Evolutionary conservation across 2,888 invertebrate genomes (phyloP).

Genomic region (Schizotus pectinicornis): DNA sequence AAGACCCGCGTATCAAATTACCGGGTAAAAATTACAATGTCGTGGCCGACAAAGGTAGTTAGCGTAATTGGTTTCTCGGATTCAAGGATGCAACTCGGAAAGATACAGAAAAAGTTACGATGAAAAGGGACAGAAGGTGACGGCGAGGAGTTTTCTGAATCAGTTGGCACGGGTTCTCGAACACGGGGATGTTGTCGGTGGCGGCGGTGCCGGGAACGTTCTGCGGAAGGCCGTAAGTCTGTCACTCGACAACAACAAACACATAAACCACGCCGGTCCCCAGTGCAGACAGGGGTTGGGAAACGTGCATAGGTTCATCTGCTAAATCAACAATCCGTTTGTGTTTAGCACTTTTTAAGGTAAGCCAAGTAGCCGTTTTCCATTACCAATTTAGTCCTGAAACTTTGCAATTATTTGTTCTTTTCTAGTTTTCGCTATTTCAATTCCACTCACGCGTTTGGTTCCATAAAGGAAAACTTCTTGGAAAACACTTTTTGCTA

Average conservation of each 20-base stretch:
- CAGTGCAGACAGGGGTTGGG: constrained; percentile 17
- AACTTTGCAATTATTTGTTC: too few species aligned
- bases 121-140: neutral
- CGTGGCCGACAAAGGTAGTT: constrained; percentile 5
- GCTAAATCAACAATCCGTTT: neutral
- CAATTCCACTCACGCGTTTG: too few species aligned
- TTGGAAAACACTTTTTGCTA: too few species aligned
- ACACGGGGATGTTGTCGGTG: constrained; percentile 2
- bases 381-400: too few species aligned
- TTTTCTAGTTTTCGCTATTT: too few species aligned
- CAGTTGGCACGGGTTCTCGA: too few species aligned
- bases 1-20: neutral
- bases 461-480: too few species aligned
- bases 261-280: constrained; percentile 22
- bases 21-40: neutral
- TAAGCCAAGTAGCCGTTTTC: too few species aligned
- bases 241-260: constrained; percentile 28
- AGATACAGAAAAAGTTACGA: neutral
- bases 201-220: neutral
- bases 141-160: neutral
- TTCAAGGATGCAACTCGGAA: neutral
- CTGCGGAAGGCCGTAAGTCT: constrained; percentile 13
- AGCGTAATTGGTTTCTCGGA: constrained; percentile 4
- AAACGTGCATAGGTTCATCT: neutral
- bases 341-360: too few species aligned